Base-by-base conservation (phyloP, 2,888 invertebrate species). In the Campopleginae sp. region DNA sequence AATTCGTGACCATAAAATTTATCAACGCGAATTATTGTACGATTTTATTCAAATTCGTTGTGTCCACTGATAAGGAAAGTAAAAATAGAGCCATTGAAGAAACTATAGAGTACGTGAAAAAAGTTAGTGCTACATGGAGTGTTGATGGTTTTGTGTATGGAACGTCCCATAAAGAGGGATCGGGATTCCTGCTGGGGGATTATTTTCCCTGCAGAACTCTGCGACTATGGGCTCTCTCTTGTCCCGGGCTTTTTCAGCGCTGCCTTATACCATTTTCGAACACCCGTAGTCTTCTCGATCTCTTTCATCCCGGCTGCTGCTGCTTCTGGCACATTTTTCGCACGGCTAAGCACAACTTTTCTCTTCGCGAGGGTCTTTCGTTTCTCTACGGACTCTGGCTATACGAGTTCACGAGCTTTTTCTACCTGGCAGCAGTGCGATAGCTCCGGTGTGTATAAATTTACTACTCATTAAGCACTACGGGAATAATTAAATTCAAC, bases 141-240 rank as follows among this genome's bases (percentile, higher is more conserved):
- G 42, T 12, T 66, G 66, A 38, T 42, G 12, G 42, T 42, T 44
- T 66, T 19, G 38, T 42, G 10, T 14, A 58, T n/a, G 23, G 48
- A 70, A 70, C 27, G 17, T 14, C 70, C 70, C 70, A 48, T 70
- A 48, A n/a, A 31, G n/a, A 44, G 70, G 70, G 70, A 19, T n/a
- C 38, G 90, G 91, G 90, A 91, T 90, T 91, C 91, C 91, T 90
- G 89, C 90, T 89, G 91, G 91, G 90, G 90, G 90, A 91, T 91
- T 91, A 91, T 90, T 90, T 90, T 90, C 89, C 90, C 89, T 88
- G 84, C 80, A 80, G 84, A 72, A 54, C 71, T 33, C 38, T 44
- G 54, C 66, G 68, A 44, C 17, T 86, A 86, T 84, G 27, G 85
- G 27, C 14, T 54, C 23, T 58, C 58, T 27, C 58, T 58, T 66